These are phyloP conservation scores for Mareca penelope DNA, from an alignment of 2,797 vertebrate species.

Conservation along the genomic window DNA sequence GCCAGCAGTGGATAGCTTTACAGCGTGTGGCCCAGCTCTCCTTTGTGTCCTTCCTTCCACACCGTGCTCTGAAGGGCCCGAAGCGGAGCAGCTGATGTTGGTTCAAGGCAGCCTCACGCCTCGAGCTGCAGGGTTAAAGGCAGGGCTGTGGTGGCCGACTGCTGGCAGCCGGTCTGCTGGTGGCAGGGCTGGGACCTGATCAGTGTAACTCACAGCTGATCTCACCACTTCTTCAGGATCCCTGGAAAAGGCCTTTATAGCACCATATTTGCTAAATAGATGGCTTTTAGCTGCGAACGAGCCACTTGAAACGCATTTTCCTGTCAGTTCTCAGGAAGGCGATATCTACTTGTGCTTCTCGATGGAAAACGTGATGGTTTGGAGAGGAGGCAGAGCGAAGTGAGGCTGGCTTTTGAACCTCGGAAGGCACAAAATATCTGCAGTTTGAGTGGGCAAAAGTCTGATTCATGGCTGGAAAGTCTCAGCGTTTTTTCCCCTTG, in stretches of 20 bases:
- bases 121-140: not conserved
- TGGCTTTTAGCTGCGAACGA: not conserved
- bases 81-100: not conserved
- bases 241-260: not conserved
- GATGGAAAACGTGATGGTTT: conserved; percentile 25
- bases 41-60: not conserved
- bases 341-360: not conserved
- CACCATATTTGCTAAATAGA: not conserved
- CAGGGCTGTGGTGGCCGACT: rapidly evolving
- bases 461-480: not conserved
- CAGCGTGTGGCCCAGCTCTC: not conserved
- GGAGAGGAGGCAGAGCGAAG: not conserved
- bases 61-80: not conserved
- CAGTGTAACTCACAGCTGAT: not conserved
- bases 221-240: rapidly evolving
- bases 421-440: not conserved
- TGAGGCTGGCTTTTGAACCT: not conserved
- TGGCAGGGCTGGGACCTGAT: not conserved
- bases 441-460: not conserved
- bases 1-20: not conserved
- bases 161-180: not conserved
- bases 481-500: not conserved
- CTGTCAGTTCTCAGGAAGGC: not conserved
- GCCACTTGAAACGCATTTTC: not conserved
- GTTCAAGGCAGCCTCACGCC: not conserved